phyloP scores from a whole-genome alignment of 2,797 vertebrate species.

The Onychomys torridus region DNA sequence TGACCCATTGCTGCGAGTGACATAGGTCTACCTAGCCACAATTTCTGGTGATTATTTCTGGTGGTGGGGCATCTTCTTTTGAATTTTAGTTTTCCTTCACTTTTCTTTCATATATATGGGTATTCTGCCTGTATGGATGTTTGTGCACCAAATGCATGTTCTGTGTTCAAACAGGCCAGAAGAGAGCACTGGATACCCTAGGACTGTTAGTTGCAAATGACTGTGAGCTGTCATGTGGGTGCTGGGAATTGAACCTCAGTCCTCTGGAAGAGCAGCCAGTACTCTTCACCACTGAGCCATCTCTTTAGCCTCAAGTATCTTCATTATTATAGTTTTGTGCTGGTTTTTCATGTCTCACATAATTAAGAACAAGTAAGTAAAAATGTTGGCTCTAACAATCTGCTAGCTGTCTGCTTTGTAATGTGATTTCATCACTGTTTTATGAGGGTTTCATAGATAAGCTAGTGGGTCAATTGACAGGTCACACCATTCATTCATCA shows the following conservation, averaged over 20 bases:
- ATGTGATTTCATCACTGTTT: neutral
- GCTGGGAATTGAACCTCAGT: neutral
- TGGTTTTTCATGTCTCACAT: neutral
- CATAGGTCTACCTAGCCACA: neutral
- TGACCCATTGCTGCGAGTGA: neutral
- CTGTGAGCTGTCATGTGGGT: neutral
- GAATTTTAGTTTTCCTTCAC: neutral
- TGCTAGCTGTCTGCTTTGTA: neutral
- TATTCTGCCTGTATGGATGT: neutral
- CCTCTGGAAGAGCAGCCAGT: neutral
- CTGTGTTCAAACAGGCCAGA: neutral
- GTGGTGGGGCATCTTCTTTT: neutral
- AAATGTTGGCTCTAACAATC: neutral
- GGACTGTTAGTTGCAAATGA: neutral
- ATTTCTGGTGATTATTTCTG: neutral
- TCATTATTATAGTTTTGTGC: neutral
- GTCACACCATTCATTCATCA: neutral
- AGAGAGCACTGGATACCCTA: neutral
- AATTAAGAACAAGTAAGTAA: conserved; percentile 18
- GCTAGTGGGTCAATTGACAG: neutral
- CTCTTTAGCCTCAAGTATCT: neutral
- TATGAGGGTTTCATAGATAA: conserved; percentile 17
- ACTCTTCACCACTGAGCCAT: neutral
- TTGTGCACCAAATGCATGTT: neutral
- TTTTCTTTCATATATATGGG: neutral